phyloP scores from a whole-genome alignment of 2,888 invertebrate genomes.

The Ariolimax columbianus region DNA sequence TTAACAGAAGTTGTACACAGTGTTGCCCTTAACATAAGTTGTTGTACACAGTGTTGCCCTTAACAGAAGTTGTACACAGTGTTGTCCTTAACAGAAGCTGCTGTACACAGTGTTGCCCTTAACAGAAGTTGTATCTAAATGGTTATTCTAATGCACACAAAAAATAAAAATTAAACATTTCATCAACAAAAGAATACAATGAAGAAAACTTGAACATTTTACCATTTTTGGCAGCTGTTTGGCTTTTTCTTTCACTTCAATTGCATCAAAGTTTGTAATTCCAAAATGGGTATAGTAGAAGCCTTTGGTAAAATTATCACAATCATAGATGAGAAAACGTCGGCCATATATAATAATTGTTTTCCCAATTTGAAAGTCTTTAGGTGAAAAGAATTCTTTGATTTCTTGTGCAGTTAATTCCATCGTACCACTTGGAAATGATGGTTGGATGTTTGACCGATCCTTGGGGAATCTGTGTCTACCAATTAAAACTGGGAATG shows the following conservation, averaged over 20 bases:
- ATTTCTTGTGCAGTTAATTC: conserved; percentile 86
- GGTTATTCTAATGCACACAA: not conserved
- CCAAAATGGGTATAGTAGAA: conserved; percentile 83
- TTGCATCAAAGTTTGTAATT: conserved; percentile 78
- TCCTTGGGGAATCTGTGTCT: conserved; percentile 84
- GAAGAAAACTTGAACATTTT: conserved; percentile 28
- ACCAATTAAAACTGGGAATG: conserved; percentile 86
- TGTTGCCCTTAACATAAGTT: too few species aligned
- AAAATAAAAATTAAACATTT: too few species aligned
- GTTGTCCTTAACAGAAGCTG: too few species aligned
- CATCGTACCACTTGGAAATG: conserved; percentile 82
- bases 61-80: too few species aligned
- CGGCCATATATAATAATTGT: conserved; percentile 78
- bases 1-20: too few species aligned
- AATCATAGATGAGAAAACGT: conserved; percentile 87
- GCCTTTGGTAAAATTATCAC: conserved; percentile 88
- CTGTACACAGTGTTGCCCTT: too few species aligned
- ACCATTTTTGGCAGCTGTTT: conserved; percentile 76
- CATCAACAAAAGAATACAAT: not conserved
- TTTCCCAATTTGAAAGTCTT: conserved; percentile 87
- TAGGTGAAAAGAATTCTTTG: conserved; percentile 87
- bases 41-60: too few species aligned
- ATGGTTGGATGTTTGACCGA: conserved; percentile 72
- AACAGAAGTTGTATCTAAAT: too few species aligned
- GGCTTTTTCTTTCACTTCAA: conserved; percentile 72